Percentiles rank a stretch among this genome's conserved stretches.
These are phyloP conservation scores for Cyanocitta stelleri DNA, from an alignment of 2,113 vertebrate genomes.

Conservation along the genomic window DNA sequence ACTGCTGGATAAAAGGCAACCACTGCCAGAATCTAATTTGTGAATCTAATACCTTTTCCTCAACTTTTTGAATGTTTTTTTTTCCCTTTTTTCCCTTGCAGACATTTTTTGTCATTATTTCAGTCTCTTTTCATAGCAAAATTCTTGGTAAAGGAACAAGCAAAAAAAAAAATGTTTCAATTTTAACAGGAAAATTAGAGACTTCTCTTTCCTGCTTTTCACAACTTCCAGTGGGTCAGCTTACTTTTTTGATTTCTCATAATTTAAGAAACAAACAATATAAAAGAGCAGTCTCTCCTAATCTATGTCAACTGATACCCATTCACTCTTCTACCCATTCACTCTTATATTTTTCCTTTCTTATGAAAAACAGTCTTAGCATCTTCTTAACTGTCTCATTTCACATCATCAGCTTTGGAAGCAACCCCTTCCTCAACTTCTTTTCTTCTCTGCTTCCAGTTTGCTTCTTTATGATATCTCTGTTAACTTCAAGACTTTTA, in stretches of 20 bases:
- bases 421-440: neutral
- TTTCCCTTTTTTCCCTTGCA: neutral
- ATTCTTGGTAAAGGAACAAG: neutral
- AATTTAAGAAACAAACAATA: neutral
- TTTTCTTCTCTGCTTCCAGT: neutral
- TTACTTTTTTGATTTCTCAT: neutral
- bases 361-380: neutral
- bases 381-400: neutral
- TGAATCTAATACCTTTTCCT: neutral
- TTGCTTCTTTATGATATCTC: neutral
- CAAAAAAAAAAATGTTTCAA: neutral
- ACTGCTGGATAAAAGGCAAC: neutral
- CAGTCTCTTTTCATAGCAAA: neutral
- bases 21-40: neutral
- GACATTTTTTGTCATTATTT: neutral
- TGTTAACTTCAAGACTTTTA: neutral
- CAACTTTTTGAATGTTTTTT: rapidly evolving
- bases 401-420: neutral
- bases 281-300: neutral
- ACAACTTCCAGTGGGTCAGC: neutral
- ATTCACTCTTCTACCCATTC: neutral
- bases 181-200: neutral
- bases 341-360: neutral
- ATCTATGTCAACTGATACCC: neutral
- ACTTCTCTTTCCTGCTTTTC: neutral